Percentiles rank a stretch among this genome's conserved stretches.
phyloP scores from a whole-genome alignment of 2,888 invertebrate genomes.

The Meiosimyza platycephala region DNA sequence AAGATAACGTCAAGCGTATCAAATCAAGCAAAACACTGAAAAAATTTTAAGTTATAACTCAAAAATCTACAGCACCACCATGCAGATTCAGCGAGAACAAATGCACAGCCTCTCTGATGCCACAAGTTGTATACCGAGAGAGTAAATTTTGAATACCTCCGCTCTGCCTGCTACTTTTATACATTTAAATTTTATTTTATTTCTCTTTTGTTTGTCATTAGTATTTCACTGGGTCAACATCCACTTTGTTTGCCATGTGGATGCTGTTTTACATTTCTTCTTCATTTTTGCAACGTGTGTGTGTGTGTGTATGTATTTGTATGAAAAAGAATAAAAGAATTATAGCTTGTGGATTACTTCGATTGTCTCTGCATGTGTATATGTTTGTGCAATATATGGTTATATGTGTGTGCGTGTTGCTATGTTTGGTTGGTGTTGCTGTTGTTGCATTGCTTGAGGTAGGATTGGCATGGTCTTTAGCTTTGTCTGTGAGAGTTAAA shows the following conservation, averaged over 20 bases:
- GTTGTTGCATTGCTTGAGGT: neutral
- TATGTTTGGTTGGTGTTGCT: slow-evolving; percentile 10
- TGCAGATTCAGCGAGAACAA: slow-evolving; percentile 19
- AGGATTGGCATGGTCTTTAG: neutral
- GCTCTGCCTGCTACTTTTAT: slow-evolving; percentile 32
- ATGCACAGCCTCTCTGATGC: slow-evolving; percentile 8
- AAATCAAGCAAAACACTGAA: too few relatives aligned
- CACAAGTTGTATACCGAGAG: slow-evolving; percentile 25
- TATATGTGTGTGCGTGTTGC: neutral
- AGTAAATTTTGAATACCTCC: neutral
- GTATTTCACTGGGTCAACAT: slow-evolving; percentile 62
- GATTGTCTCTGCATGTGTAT: slow-evolving; percentile 3
- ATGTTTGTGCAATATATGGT: neutral
- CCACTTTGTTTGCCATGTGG: slow-evolving; percentile 48
- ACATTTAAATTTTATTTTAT: slow-evolving; percentile 10
- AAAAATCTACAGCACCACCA: slow-evolving; percentile 22
- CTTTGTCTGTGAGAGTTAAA: neutral
- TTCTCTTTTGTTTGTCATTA: slow-evolving; percentile 40
- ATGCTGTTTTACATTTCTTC: neutral
- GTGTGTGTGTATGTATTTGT: neutral
- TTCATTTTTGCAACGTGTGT: neutral
- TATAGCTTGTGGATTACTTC: slow-evolving; percentile 26
- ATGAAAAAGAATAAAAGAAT: slow-evolving; percentile 7
- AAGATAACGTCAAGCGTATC: too few relatives aligned
- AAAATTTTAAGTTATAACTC: neutral